phyloP scores from a whole-genome alignment of 2,113 vertebrate species.

The Phyllostomus discolor region DNA sequence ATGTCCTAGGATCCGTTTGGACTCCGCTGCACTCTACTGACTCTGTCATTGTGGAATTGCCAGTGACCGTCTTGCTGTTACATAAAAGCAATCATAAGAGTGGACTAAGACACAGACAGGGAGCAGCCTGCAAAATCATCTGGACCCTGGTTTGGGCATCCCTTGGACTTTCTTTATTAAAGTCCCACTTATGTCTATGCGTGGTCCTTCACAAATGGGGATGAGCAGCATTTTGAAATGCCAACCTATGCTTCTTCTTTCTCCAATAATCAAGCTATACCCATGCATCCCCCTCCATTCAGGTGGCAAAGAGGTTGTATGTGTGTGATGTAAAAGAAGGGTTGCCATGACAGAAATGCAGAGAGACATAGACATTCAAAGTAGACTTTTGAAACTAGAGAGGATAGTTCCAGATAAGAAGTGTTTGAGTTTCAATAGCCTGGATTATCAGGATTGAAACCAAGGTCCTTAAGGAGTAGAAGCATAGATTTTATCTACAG shows the following conservation, averaged over 20 bases:
- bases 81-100: neutral
- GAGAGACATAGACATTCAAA: neutral
- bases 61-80: neutral
- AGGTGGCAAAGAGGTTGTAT: neutral
- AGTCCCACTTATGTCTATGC: neutral
- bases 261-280: neutral
- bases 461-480: neutral
- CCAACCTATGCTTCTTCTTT: neutral
- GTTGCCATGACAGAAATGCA: neutral
- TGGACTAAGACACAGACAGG: neutral
- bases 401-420: neutral
- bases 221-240: neutral
- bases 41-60: neutral
- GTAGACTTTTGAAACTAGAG: neutral
- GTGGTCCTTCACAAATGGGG: neutral
- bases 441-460: slow-evolving; percentile 5
- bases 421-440: neutral
- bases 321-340: neutral
- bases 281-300: neutral
- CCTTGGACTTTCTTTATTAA: neutral
- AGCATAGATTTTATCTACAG: neutral
- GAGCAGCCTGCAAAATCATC: neutral
- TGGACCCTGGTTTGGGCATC: neutral
- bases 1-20: neutral
- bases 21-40: neutral